Conservation (phyloP, 1,140 invertebrate genomes). For the Neodiprion virginianus region DNA sequence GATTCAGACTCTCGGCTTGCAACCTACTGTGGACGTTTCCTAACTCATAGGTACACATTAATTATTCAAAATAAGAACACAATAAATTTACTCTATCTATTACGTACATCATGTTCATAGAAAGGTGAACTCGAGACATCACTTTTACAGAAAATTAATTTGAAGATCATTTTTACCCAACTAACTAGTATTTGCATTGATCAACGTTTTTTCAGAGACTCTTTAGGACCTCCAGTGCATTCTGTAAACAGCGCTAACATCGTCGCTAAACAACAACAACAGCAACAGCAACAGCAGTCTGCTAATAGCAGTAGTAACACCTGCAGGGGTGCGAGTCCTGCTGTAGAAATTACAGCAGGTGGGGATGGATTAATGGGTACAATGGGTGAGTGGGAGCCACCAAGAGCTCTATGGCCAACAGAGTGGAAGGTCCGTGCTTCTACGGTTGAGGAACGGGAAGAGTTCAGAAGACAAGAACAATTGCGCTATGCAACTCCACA, state of each 20-base stretch:
- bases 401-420: slow-evolving; percentile 71
- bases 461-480: slow-evolving; percentile 79
- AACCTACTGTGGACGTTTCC: slow-evolving; percentile 68
- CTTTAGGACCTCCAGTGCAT: slow-evolving; percentile 39
- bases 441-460: slow-evolving; percentile 76
- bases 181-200: slow-evolving; percentile 15
- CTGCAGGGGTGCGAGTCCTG: slow-evolving; percentile 35
- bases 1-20: slow-evolving; percentile 84
- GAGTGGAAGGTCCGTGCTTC: slow-evolving; percentile 83
- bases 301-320: slow-evolving; percentile 19
- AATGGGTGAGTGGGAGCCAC: slow-evolving; percentile 61
- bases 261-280: slow-evolving; percentile 35
- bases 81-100: background rate
- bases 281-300: slow-evolving; percentile 27
- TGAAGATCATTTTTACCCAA: background rate
- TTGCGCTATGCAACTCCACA: slow-evolving; percentile 83
- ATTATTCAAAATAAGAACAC: slow-evolving; percentile 1
- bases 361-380: slow-evolving; percentile 42
- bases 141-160: slow-evolving; percentile 12
- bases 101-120: slow-evolving; percentile 11
- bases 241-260: slow-evolving; percentile 11
- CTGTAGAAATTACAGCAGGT: slow-evolving; percentile 37
- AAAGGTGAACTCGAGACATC: background rate
- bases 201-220: slow-evolving; percentile 42
- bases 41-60: slow-evolving; percentile 46